phyloP scores from a whole-genome alignment of 2,113 vertebrate genomes.

The Accipiter cooperii region DNA sequence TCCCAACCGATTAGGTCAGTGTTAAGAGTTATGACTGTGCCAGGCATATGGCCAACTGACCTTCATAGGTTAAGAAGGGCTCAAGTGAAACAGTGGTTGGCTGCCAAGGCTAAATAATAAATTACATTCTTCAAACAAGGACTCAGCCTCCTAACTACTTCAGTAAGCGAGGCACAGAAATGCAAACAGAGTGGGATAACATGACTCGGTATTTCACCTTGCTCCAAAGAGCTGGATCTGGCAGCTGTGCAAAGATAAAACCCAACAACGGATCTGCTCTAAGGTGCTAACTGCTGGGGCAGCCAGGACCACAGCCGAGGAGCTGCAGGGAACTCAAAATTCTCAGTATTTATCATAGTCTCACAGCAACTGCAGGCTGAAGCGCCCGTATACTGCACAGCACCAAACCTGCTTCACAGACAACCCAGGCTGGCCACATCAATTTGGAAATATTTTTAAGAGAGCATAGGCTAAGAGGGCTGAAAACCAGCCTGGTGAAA shows the following conservation, averaged over 20 bases:
- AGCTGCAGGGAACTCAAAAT: neutral
- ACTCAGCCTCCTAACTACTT: neutral
- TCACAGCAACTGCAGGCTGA: neutral
- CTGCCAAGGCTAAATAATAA: conserved; percentile 36
- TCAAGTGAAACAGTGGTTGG: neutral
- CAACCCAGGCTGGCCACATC: neutral
- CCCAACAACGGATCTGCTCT: neutral
- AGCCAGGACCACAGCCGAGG: neutral
- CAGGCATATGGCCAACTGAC: conserved; percentile 20
- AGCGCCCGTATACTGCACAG: neutral
- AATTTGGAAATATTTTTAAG: neutral
- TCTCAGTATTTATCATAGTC: neutral
- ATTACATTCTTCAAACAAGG: conserved; percentile 28
- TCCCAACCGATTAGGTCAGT: conserved; percentile 47
- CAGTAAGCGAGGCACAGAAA: conserved; percentile 7
- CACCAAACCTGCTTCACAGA: neutral
- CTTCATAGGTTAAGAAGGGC: conserved; percentile 25
- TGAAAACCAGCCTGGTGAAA: neutral
- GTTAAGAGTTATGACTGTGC: conserved; percentile 41
- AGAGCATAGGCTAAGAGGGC: neutral
- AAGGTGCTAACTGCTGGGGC: neutral
- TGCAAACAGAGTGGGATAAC: neutral
- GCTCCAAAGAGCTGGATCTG: neutral
- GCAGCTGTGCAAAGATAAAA: neutral
- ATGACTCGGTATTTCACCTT: neutral